Evolutionary conservation across 2,797 vertebrate genomes (phyloP), one percentile per base, ranked within the genome.

Genomic region (Hypotaenidia okinawae): DNA sequence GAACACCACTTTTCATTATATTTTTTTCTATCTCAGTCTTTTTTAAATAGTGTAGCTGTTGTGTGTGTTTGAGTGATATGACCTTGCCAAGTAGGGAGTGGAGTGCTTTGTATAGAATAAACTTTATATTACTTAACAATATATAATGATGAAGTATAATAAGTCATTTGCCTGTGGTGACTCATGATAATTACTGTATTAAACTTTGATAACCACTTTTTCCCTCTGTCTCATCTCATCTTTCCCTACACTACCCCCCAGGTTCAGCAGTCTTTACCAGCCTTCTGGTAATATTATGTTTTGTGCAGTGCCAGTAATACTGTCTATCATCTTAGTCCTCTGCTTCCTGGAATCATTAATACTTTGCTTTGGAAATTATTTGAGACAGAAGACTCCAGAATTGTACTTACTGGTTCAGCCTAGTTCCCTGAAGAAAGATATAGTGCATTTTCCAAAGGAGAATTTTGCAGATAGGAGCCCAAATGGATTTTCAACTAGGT

Each of bases 401-500:
- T 94, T 94, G 92, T 96, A 95, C 95, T 90, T 97, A 96, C 87
- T 84, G 84, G 95, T 96, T 97, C 95, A 93, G 94, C 94, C 95
- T 79, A 69, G 95, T 96, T 97, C 86, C 80, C 90, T 92, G 77
- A 85, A 96, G 95, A 97, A 96, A 96, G 95, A 98, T 99, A 99
- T 98, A 99, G 98, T 98, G 97, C 98, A 98, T 98, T 98, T 99
- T 98, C 97, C 98, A 98, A 98, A 96, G 75, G 27, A 89, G 94
- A 97, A 98, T 98, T 98, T 98, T 98, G 93, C 98, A 98, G 98
- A 98, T 98, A 98, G 98, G 95, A 98, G 98, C 98, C 98, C 99
- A 99, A 99, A 99, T 99, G 98, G 99, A 99, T 99, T 99, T 99
- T 99, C 98, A 99, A 98, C 98, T 98, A 99, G 98, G 98, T 98